A percentile compares a stretch with the other conserved stretches of the same genome.
Conservation (phyloP, 2,888 invertebrate species). For the Drosophila paucipuncta region DNA sequence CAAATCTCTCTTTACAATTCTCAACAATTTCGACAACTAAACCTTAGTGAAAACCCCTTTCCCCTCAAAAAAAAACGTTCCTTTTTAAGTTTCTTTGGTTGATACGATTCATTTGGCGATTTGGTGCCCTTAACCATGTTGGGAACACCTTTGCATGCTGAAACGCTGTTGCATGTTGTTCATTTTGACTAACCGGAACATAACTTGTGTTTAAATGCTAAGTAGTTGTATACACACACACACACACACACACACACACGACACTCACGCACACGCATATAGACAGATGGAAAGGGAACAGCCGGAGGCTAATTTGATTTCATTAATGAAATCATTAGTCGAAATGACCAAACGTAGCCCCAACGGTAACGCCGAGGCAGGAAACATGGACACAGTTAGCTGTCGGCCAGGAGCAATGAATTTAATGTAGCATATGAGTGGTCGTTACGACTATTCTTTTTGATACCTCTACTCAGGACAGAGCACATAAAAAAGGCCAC, state of each 20-base stretch:
- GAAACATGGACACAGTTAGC: conserved; percentile 21
- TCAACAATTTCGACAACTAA: conserved; percentile 21
- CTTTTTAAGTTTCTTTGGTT: not conserved
- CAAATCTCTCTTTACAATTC: conserved; percentile 22
- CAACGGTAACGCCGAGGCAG: conserved; percentile 27
- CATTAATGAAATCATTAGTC: conserved; percentile 64
- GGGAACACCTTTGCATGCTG: conserved; percentile 26
- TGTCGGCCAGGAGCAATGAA: conserved; percentile 40
- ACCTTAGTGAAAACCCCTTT: not conserved
- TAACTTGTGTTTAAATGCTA: conserved; percentile 59
- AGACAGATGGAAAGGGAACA: conserved; percentile 1
- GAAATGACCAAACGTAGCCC: conserved; percentile 55
- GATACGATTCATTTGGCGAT: not conserved
- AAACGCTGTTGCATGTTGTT: conserved; percentile 39
- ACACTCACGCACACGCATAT: conserved; percentile 1
- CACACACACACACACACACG: conserved; percentile 1
- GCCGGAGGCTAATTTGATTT: conserved; percentile 52
- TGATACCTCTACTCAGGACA: conserved; percentile 21
- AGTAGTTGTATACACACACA: conserved; percentile 34
- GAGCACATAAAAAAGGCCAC: not conserved
- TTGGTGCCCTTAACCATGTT: not conserved
- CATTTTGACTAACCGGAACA: conserved; percentile 21
- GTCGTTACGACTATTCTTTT: conserved; percentile 28
- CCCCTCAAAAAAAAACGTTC: not conserved
- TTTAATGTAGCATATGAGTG: conserved; percentile 60